Conservation (phyloP, 1,140 invertebrate species). For the Penaeus vannamei region DNA sequence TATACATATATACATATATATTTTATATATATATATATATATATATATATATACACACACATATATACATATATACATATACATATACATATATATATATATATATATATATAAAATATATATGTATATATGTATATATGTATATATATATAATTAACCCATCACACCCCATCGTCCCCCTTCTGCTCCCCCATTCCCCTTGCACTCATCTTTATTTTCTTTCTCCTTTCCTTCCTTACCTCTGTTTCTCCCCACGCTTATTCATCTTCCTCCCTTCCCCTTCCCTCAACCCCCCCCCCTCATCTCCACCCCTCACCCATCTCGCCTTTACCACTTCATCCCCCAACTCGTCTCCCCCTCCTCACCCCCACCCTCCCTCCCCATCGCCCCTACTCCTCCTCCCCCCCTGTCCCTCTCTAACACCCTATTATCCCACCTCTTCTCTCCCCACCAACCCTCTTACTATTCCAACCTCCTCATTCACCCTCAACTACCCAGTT, state of each 20-base stretch:
- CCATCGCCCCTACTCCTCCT: no score
- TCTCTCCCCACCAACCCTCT: no score
- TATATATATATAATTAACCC: not conserved
- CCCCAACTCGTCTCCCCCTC: no score
- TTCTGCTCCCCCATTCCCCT: not conserved
- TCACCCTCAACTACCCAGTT: no score
- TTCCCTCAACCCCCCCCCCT: no score
- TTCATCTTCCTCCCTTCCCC: not conserved
- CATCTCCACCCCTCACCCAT: no score
- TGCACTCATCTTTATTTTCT: not conserved
- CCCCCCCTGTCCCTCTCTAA: no score
- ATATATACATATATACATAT: slow-evolving; percentile 16
- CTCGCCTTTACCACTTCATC: no score
- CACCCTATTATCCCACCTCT: no score
- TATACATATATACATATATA: not conserved
- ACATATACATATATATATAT: slow-evolving; percentile 5
- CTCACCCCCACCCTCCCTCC: no score
- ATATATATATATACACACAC: slow-evolving; percentile 4
- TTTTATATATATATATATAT: slow-evolving; percentile 6
- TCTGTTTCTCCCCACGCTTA: not conserved
- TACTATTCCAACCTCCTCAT: no score
- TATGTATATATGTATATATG: not conserved
- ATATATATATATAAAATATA: not conserved
- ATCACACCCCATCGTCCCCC: no score
- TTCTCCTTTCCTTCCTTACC: not conserved